A percentile compares a stretch with the other conserved stretches of the same genome.
phyloP scores from a whole-genome alignment of 2,113 vertebrate species.

The Grammomys surdaster region DNA sequence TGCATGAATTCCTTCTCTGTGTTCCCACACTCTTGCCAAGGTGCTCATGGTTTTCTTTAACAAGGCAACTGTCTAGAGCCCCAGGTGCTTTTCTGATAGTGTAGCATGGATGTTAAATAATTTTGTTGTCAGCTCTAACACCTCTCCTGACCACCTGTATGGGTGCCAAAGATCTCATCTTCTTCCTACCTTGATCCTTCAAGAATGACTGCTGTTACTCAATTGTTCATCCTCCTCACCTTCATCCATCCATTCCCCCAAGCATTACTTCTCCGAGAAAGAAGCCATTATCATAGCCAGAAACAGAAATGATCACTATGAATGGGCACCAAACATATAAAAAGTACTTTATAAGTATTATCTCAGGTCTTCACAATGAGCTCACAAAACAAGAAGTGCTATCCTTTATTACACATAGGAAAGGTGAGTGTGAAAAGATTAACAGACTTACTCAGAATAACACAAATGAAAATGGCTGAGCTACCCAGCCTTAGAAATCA shows the following conservation, averaged over 20 bases:
- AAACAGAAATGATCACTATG: conserved; percentile 40
- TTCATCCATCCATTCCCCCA: neutral
- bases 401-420: conserved; percentile 28
- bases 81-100: neutral
- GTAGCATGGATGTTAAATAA: neutral
- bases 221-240: neutral
- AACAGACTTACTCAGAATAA: neutral
- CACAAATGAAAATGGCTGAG: conserved; percentile 29
- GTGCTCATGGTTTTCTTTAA: conserved; percentile 63
- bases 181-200: neutral
- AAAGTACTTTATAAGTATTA: conserved; percentile 32
- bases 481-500: neutral
- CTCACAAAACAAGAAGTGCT: conserved; percentile 56
- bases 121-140: neutral
- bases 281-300: conserved; percentile 49
- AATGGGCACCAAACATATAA: neutral
- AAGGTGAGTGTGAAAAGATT: conserved; percentile 38
- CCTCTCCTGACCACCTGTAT: neutral
- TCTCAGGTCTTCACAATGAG: conserved; percentile 50
- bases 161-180: conserved; percentile 1
- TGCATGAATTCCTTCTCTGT: conserved; percentile 36
- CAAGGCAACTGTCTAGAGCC: conserved; percentile 27
- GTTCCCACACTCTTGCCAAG: conserved; percentile 64
- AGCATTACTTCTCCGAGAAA: conserved; percentile 36
- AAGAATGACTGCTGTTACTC: conserved; percentile 14